These are phyloP conservation scores for Camelus bactrianus DNA, from an alignment of 2,113 vertebrate species.

Conservation along the genomic window DNA sequence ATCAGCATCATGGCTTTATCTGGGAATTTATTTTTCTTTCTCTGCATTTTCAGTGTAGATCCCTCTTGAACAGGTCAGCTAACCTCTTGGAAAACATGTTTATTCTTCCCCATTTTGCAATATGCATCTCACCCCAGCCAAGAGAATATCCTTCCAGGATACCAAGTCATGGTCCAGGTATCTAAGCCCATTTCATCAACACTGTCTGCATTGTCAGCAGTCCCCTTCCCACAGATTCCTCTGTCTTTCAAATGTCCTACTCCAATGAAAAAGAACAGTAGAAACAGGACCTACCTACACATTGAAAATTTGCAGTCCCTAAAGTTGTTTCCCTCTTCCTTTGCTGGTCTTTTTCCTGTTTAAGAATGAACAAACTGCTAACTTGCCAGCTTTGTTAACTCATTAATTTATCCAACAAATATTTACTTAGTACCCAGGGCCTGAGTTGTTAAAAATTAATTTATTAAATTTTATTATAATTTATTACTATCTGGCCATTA, in stretches of 20 bases:
- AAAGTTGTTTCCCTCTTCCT: neutral
- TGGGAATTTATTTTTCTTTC: neutral
- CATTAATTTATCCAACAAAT: conserved; percentile 35
- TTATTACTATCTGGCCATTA: neutral
- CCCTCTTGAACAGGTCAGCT: neutral
- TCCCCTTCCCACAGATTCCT: neutral
- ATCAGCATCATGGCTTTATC: neutral
- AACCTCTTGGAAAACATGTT: conserved; percentile 13
- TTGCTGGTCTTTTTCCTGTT: neutral
- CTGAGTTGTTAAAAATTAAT: neutral
- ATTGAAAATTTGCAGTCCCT: neutral
- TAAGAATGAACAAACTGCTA: neutral
- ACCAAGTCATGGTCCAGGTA: conserved; percentile 42
- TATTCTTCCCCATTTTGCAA: neutral
- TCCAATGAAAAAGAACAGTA: neutral
- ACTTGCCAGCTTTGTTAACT: conserved; percentile 6
- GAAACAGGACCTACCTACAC: neutral
- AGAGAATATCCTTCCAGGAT: conserved; percentile 41
- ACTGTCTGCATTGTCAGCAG: neutral
- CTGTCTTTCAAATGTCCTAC: neutral
- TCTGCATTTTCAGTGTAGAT: neutral
- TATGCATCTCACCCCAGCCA: neutral
- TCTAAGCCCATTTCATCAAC: conserved; percentile 15
- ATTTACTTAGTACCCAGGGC: neutral
- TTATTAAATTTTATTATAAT: neutral